phyloP scores from a whole-genome alignment of 92 coral and sea anemone species.

The Porites rus region DNA sequence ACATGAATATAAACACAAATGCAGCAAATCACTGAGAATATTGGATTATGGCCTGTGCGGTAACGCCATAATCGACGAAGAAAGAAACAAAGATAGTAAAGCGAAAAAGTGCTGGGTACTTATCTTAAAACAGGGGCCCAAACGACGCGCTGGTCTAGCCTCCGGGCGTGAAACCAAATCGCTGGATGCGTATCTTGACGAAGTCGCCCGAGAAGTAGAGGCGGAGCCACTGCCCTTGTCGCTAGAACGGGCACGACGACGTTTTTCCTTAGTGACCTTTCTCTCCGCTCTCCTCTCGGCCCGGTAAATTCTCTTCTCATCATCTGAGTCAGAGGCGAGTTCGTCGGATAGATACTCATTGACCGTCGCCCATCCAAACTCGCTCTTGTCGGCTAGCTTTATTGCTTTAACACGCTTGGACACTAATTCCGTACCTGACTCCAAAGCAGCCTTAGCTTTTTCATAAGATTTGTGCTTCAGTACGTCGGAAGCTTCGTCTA shows the following conservation, averaged over 20 bases:
- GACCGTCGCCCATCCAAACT: not conserved
- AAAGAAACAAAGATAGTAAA: no score
- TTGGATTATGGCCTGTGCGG: no score
- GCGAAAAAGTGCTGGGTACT: no score
- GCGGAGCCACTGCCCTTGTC: no score
- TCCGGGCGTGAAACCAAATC: slow-evolving; percentile 4
- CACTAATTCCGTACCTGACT: slow-evolving; percentile 40
- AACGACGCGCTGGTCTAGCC: slow-evolving; percentile 2
- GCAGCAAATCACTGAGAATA: no score
- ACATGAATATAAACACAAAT: not conserved
- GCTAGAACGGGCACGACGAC: no score
- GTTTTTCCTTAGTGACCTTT: no score
- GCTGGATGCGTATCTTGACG: not conserved
- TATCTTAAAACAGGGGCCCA: not conserved
- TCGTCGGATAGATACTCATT: not conserved
- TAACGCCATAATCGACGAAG: no score
- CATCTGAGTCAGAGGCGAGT: not conserved
- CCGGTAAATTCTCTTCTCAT: no score
- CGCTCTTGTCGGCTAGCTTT: slow-evolving; percentile 41
- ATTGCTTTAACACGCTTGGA: slow-evolving; percentile 42
- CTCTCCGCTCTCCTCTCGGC: no score
- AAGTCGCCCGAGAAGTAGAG: not conserved
- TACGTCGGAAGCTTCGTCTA: slow-evolving; percentile 4
- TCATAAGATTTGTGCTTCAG: slow-evolving; percentile 10
- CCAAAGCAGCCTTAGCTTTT: slow-evolving; percentile 9